phyloP scores from a whole-genome alignment of 2,113 vertebrate genomes.

The Echinops telfairi region DNA sequence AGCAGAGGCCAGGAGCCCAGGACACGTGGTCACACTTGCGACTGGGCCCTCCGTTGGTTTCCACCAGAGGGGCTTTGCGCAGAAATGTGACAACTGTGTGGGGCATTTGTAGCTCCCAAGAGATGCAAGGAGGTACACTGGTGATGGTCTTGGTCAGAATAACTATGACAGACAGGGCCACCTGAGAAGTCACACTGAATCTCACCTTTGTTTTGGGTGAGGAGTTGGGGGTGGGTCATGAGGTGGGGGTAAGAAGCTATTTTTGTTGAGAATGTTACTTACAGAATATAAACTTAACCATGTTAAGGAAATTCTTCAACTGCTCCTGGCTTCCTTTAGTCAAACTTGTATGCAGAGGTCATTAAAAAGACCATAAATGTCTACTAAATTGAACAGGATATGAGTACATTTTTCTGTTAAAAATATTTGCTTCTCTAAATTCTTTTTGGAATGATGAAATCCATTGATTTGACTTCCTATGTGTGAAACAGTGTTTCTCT shows the following conservation, averaged over 20 bases:
- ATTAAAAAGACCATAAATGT: not conserved
- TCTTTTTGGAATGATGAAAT: not conserved
- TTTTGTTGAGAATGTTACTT: not conserved
- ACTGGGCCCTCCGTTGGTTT: accelerated
- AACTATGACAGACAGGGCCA: not conserved
- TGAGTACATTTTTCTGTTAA: slow-evolving; percentile 14
- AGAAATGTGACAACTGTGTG: not conserved
- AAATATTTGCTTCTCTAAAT: not conserved
- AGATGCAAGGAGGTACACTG: not conserved
- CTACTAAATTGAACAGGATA: not conserved
- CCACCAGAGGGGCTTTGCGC: not conserved
- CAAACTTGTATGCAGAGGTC: not conserved
- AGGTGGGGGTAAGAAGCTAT: not conserved
- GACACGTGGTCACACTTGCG: accelerated
- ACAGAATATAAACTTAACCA: not conserved
- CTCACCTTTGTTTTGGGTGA: not conserved
- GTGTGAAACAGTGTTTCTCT: not conserved
- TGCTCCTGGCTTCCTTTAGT: not conserved
- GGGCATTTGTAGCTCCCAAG: not conserved
- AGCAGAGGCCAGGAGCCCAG: not conserved
- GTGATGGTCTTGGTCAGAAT: not conserved
- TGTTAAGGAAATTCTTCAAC: not conserved
- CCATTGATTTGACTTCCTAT: not conserved
- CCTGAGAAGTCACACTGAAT: not conserved
- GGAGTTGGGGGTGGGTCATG: no score